These are phyloP conservation scores for Lepidurus packardi DNA, from an alignment of 1,140 invertebrate species.

Conservation along the genomic window DNA sequence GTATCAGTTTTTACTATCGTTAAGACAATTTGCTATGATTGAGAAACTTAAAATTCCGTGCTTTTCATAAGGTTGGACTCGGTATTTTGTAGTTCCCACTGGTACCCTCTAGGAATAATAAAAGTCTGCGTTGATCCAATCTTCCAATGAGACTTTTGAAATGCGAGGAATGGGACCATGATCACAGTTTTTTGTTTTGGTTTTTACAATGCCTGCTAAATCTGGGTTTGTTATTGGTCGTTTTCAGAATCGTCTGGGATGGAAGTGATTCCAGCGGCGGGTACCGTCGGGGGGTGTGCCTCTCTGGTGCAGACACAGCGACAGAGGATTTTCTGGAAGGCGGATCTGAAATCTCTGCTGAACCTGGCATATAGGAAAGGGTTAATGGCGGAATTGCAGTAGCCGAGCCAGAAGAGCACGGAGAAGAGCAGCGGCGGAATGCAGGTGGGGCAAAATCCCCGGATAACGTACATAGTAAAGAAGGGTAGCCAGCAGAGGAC, in stretches of 20 bases:
- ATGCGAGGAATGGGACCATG: no score
- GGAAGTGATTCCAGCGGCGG: constrained; percentile 31
- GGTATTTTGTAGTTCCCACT: no score
- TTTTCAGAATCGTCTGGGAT: neutral
- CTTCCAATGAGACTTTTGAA: no score
- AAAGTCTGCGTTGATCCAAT: no score
- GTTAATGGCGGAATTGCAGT: constrained; percentile 92
- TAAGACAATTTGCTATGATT: no score
- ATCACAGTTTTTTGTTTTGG: neutral
- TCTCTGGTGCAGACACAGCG: constrained; percentile 59
- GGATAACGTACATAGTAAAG: constrained; percentile 84
- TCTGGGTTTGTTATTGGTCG: neutral
- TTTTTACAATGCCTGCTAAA: neutral
- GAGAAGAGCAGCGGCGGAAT: constrained; percentile 77
- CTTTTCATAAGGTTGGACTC: no score
- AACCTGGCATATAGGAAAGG: constrained; percentile 88
- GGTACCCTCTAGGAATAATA: no score
- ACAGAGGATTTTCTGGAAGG: constrained; percentile 86
- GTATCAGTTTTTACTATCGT: no score
- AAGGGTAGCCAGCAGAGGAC: constrained; percentile 91
- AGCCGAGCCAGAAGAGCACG: constrained; percentile 92
- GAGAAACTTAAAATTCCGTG: no score
- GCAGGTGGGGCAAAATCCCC: constrained; percentile 73
- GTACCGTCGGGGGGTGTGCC: constrained; percentile 39
- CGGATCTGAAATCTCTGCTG: constrained; percentile 84